phyloP scores from a whole-genome alignment of 2,888 invertebrate genomes.

The Unio pictorum region DNA sequence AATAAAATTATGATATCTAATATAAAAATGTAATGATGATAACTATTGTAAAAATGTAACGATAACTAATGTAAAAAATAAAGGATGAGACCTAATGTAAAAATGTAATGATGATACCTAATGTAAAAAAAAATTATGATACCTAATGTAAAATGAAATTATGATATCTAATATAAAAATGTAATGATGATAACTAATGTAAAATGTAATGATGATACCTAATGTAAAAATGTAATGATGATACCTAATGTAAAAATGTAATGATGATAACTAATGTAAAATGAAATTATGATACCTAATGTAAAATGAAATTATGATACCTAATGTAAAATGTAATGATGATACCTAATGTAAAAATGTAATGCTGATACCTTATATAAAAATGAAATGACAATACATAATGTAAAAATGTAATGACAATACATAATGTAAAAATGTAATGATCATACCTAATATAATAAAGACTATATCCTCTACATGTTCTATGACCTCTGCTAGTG shows the following conservation, averaged over 20 bases:
- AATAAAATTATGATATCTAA: too few relatives aligned
- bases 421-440: background rate
- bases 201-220: background rate
- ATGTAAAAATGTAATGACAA: background rate
- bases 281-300: slow-evolving; percentile 41
- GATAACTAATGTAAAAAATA: too few relatives aligned
- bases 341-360: background rate
- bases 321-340: background rate
- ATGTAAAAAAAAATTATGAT: background rate
- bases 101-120: too few relatives aligned
- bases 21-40: too few relatives aligned
- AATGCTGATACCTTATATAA: slow-evolving; percentile 49
- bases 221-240: background rate
- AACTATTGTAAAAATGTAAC: too few relatives aligned
- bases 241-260: background rate
- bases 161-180: background rate
- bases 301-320: slow-evolving; percentile 19
- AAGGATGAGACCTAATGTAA: too few relatives aligned
- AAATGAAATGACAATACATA: background rate
- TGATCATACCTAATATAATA: slow-evolving; percentile 52
- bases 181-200: background rate
- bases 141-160: background rate
- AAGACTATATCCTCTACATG: slow-evolving; percentile 57
- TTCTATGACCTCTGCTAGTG: slow-evolving; percentile 51
- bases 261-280: background rate